Conservation (phyloP, 2,113 vertebrate species). For the Scytalopus superciliaris region DNA sequence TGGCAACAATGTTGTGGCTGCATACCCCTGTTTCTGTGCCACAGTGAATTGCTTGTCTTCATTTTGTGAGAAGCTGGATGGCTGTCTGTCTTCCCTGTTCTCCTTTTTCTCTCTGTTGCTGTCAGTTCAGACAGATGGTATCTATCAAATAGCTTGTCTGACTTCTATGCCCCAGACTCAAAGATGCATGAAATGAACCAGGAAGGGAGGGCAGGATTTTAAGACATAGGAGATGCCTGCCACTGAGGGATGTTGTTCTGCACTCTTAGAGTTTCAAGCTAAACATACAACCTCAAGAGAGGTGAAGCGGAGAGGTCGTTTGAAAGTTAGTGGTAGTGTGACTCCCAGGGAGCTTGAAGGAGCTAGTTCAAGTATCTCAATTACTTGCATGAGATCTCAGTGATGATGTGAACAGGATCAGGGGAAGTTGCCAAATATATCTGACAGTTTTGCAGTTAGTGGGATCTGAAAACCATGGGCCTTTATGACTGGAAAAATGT, state of each 20-base stretch:
- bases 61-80: not conserved
- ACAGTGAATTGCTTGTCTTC: not conserved
- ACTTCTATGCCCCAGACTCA: not conserved
- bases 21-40: not conserved
- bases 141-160: not conserved
- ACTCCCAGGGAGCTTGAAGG: not conserved
- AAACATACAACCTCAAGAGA: not conserved
- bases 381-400: not conserved
- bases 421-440: not conserved
- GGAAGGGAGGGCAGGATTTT: slow-evolving; percentile 16
- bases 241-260: not conserved
- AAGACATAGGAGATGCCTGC: not conserved
- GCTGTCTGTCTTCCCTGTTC: not conserved
- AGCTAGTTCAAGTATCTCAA: not conserved
- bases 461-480: not conserved
- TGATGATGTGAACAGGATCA: not conserved
- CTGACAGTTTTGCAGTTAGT: not conserved
- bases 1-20: not conserved
- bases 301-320: not conserved
- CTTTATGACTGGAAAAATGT: not conserved
- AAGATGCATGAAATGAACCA: slow-evolving; percentile 29
- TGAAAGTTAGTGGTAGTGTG: not conserved
- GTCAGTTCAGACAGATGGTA: not conserved
- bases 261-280: not conserved
- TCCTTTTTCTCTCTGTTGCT: not conserved